Percentiles rank a stretch among this genome's conserved stretches.
Conservation (phyloP, 2,888 invertebrate species). For the Leucophora obtusa region DNA sequence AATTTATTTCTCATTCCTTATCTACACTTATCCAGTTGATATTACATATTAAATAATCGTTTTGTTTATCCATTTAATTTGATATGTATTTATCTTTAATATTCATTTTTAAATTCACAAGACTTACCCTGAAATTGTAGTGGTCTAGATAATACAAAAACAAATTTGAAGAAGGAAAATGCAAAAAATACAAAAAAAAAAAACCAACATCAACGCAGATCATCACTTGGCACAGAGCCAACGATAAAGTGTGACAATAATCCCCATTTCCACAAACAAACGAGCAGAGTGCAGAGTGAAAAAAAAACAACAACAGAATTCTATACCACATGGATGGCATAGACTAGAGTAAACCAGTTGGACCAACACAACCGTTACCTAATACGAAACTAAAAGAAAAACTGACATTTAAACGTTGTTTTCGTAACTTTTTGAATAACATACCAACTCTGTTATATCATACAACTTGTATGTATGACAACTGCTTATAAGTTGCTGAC, state of each 20-base stretch:
- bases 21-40: not conserved
- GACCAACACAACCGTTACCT: slow-evolving; percentile 12
- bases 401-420: slow-evolving; percentile 55
- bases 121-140: not conserved
- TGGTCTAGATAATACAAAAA: not conserved
- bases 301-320: not conserved
- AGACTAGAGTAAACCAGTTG: slow-evolving; percentile 1
- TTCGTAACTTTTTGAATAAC: slow-evolving; percentile 45
- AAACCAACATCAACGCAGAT: slow-evolving; percentile 50
- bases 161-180: not conserved
- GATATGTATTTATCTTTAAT: slow-evolving; percentile 1
- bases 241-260: slow-evolving; percentile 16
- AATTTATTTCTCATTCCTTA: not conserved
- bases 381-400: too few relatives aligned
- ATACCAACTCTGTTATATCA: slow-evolving; percentile 25
- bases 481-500: slow-evolving; percentile 46
- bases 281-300: not conserved
- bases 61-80: not conserved
- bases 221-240: slow-evolving; percentile 63
- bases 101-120: not conserved
- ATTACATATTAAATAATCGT: not conserved
- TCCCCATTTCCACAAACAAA: slow-evolving; percentile 12
- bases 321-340: not conserved
- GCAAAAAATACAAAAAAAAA: not conserved
- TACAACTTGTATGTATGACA: slow-evolving; percentile 24